Conservation (phyloP, 2,888 invertebrate genomes). For the Catocala sponsa region DNA sequence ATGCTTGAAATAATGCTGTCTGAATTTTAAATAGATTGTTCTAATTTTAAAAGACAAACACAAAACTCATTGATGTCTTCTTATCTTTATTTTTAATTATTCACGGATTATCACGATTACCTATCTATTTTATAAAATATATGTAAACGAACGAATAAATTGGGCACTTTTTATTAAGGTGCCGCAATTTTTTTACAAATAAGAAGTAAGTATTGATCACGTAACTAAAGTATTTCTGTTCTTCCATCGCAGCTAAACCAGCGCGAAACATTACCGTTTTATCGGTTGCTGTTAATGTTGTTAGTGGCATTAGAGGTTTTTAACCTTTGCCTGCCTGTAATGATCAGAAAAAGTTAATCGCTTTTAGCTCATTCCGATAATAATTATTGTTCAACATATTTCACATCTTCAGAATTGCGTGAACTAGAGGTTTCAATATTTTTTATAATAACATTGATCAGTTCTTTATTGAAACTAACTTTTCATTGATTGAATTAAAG, state of each 20-base stretch:
- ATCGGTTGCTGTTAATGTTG: slow-evolving; percentile 32
- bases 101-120: no score
- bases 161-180: no score
- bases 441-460: no score
- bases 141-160: no score
- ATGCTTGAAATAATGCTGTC: slow-evolving; percentile 24
- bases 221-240: slow-evolving; percentile 1
- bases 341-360: slow-evolving; percentile 54
- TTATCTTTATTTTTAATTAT: no score
- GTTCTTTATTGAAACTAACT: no score
- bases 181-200: neutral
- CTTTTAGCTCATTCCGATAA: slow-evolving; percentile 45
- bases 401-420: slow-evolving; percentile 20
- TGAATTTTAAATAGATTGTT: slow-evolving; percentile 41
- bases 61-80: neutral
- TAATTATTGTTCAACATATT: slow-evolving; percentile 21
- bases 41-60: neutral
- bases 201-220: neutral
- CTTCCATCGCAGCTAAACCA: slow-evolving; percentile 27
- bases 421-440: no score
- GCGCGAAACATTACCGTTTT: slow-evolving; percentile 49
- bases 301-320: slow-evolving; percentile 51
- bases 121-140: no score
- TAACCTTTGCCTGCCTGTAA: slow-evolving; percentile 51
- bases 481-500: no score